Base-by-base conservation (phyloP, 2,797 vertebrate species). In the Sphenodon punctatus region DNA sequence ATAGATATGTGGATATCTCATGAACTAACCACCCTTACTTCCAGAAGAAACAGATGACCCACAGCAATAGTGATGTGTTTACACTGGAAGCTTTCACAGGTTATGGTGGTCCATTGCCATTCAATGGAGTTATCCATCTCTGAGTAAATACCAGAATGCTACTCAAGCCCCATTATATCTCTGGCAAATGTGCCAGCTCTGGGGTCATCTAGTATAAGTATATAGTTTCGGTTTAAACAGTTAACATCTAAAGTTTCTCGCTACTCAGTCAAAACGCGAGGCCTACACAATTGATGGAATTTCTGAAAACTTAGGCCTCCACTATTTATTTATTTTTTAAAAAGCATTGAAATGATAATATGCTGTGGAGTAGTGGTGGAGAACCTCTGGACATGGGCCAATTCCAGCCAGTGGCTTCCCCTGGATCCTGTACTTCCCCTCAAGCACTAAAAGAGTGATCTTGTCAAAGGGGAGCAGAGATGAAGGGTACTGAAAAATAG, bases 161-260 rank as follows among this genome's bases (percentile, higher is more conserved):
- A 22, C 0, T 1, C 16, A 13, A 55, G 10, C 17, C 45, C 20
- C 19, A 2, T 15, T 2, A 12, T 6, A 4, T 32, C 84, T 23
- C 43, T 30, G 25, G 15, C 58, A 13, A 48, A 8, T 46, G 19
- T 51, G 34, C 23, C 15, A 36, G 41, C 5, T 1, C n/a, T n/a
- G n/a, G 36, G 39, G 22, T 56, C 3, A 5, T 3, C 48, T 45
- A 45, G 3, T 72, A 61, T 9, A 55, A 20, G n/a, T 0, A 0
- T 9, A 27, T 27, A 27, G 4, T 27, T 55, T 39, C n/a, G 46
- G 23, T 8, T 15, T 30, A 19, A 20, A 1, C 43, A 30, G 19
- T 1, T 20, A 42, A 13, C 36, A 39, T 4, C 16, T 12, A 1
- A 4, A 7, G 10, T 27, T 53, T 53, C 48, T 25, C 48, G 42